Evolutionary conservation across 2,888 invertebrate genomes (phyloP).

Genomic region (Salpingus planirostris): DNA sequence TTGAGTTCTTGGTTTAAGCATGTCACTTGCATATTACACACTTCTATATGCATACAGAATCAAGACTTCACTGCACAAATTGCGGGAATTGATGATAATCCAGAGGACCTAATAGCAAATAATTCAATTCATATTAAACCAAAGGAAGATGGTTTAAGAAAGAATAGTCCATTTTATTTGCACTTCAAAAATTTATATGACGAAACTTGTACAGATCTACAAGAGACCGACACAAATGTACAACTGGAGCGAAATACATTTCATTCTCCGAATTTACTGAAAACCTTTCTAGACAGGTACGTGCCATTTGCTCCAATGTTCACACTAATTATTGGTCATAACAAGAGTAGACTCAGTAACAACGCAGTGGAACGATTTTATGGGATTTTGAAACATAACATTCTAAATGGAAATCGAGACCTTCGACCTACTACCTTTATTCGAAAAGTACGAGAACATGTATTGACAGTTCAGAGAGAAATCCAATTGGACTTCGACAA

Average conservation of each 20-base stretch:
- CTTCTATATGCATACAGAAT: not conserved
- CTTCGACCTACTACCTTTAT: not conserved
- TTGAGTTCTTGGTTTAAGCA: not conserved
- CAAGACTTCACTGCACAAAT: not conserved
- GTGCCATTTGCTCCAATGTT: not conserved
- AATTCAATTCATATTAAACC: not conserved
- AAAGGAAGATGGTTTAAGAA: not conserved
- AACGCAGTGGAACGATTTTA: conserved; percentile 12
- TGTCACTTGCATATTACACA: not conserved
- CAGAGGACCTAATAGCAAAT: not conserved
- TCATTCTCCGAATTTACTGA: not conserved
- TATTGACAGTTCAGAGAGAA: not conserved
- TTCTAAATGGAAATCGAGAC: conserved; percentile 3
- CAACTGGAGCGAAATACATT: not conserved
- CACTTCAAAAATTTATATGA: not conserved
- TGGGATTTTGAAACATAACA: conserved; percentile 16
- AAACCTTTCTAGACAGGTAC: not conserved
- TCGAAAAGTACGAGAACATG: not conserved
- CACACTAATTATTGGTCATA: not conserved
- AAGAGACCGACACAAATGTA: not conserved
- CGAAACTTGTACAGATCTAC: not conserved
- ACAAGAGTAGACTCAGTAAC: not conserved
- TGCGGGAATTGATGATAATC: too few species aligned
- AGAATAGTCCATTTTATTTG: not conserved
- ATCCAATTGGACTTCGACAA: not conserved